Percentiles rank a stretch among this genome's conserved stretches.
These are phyloP conservation scores for Hypolimnas misippus DNA, from an alignment of 2,888 invertebrate genomes.

Conservation along the genomic window DNA sequence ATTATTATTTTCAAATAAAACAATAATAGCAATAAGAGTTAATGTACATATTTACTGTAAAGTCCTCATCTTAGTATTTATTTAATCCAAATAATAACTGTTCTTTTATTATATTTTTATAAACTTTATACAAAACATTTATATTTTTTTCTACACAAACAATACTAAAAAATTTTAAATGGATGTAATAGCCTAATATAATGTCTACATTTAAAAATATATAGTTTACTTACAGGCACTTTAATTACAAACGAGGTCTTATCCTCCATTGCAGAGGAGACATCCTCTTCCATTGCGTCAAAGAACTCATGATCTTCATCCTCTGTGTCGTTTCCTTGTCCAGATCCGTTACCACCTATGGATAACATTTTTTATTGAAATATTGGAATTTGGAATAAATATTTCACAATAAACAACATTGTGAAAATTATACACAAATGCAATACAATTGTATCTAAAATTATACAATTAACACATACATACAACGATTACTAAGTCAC, in stretches of 20 bases:
- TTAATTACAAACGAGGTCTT: conserved; percentile 86
- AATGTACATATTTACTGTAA: too few species aligned
- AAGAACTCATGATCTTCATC: conserved; percentile 92
- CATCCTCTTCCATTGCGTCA: conserved; percentile 85
- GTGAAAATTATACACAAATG: too few species aligned
- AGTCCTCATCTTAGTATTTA: too few species aligned
- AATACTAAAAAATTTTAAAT: too few species aligned
- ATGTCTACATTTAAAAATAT: not conserved
- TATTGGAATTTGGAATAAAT: too few species aligned
- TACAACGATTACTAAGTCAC: not conserved
- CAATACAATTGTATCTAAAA: not conserved
- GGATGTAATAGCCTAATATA: too few species aligned
- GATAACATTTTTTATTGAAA: not conserved
- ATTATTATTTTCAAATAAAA: not conserved
- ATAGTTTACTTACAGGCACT: conserved; percentile 80
- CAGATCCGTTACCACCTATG: conserved; percentile 79
- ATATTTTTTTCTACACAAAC: too few species aligned
- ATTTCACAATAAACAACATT: too few species aligned
- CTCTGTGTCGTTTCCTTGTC: conserved; percentile 81
- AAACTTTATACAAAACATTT: too few species aligned
- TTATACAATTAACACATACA: not conserved
- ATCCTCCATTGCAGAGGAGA: conserved; percentile 70
- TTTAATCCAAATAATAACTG: too few species aligned
- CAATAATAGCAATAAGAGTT: not conserved
- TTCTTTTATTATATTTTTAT: too few species aligned